Percentiles rank a stretch among this genome's conserved stretches.
phyloP scores from a whole-genome alignment of 2,888 invertebrate genomes.

The Hipparchia semele region DNA sequence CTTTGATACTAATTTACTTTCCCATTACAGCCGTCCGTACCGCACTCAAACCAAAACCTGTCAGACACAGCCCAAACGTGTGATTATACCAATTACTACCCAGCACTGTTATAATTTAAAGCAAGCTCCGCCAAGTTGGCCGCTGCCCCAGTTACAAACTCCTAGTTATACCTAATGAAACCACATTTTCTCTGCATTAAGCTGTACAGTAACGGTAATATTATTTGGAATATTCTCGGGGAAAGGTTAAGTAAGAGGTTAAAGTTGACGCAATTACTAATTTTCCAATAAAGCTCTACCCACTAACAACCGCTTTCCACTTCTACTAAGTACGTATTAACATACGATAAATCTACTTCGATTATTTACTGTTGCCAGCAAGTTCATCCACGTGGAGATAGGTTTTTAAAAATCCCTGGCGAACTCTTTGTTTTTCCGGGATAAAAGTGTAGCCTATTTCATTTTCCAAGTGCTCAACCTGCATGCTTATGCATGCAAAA shows the following conservation, averaged over 20 bases:
- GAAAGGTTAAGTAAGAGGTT: background rate
- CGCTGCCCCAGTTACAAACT: slow-evolving; percentile 6
- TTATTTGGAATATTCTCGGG: background rate
- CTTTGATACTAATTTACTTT: slow-evolving; percentile 3
- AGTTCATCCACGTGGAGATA: no score
- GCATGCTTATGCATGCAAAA: no score
- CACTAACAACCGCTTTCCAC: background rate
- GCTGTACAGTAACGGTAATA: background rate
- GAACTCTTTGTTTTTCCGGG: no score
- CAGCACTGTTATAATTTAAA: slow-evolving; percentile 18
- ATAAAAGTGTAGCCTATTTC: no score
- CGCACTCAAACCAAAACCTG: slow-evolving; percentile 18
- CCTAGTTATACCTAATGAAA: background rate
- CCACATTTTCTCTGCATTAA: slow-evolving; percentile 9
- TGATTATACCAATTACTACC: slow-evolving; percentile 20
- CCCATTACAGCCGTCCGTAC: background rate
- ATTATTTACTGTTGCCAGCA: no score
- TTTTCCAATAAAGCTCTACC: background rate
- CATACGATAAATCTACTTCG: no score
- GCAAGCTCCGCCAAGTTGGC: background rate
- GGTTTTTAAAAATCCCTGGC: no score
- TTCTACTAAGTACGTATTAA: background rate
- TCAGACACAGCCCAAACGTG: slow-evolving; percentile 16
- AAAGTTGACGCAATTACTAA: background rate
- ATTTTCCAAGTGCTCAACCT: no score